Conservation (phyloP, 2,113 vertebrate species). For the Dipodomys merriami region DNA sequence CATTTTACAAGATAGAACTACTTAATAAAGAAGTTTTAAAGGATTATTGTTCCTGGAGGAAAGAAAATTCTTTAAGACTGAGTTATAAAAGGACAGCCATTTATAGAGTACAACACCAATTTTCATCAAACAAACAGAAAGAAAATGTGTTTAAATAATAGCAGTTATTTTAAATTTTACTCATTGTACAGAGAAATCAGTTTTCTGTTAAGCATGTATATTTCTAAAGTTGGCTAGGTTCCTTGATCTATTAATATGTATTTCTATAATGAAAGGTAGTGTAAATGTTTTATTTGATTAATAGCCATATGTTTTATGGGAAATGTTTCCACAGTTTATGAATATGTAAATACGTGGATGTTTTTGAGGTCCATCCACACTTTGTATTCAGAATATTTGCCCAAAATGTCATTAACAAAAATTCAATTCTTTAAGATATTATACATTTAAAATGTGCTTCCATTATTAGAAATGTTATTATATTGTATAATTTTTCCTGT, state of each 20-base stretch:
- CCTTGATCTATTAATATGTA: background rate
- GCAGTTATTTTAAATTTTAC: constrained; percentile 30
- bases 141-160: background rate
- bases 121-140: background rate
- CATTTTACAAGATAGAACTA: background rate
- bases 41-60: background rate
- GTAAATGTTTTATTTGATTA: constrained; percentile 44
- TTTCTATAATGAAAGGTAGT: constrained; percentile 25
- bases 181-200: background rate
- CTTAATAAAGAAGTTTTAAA: background rate
- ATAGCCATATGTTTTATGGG: constrained; percentile 45
- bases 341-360: background rate
- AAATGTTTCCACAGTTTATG: constrained; percentile 26
- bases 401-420: constrained; percentile 54
- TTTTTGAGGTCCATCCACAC: constrained; percentile 9
- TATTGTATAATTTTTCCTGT: constrained; percentile 62
- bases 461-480: constrained; percentile 68
- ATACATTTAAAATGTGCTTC: constrained; percentile 61
- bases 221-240: background rate
- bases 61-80: constrained; percentile 15
- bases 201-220: constrained; percentile 27
- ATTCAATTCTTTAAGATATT: constrained; percentile 60
- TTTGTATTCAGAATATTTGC: constrained; percentile 37
- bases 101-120: background rate
- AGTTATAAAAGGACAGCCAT: background rate